phyloP scores from a whole-genome alignment of 1,140 invertebrate genomes.

The Sitobion miscanthi region DNA sequence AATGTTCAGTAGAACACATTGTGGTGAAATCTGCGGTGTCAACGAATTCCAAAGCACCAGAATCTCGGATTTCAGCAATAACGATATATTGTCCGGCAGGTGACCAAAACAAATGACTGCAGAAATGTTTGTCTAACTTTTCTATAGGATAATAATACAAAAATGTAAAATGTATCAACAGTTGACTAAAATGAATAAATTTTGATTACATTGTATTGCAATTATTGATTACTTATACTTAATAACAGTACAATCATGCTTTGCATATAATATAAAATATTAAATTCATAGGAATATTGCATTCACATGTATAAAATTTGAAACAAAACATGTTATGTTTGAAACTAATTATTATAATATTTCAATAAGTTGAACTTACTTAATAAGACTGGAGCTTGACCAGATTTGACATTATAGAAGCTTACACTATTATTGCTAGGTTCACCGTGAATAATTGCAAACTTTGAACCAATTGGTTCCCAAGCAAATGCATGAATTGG shows the following conservation, averaged over 20 bases:
- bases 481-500: slow-evolving; percentile 95
- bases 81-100: slow-evolving; percentile 91
- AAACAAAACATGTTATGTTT: not conserved
- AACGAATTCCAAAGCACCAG: slow-evolving; percentile 91
- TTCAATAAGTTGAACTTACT: slow-evolving; percentile 66
- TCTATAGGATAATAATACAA: slow-evolving; percentile 64
- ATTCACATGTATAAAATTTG: not conserved
- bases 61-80: slow-evolving; percentile 84
- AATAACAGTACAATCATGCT: too few species aligned
- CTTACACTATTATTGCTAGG: slow-evolving; percentile 86
- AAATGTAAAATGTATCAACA: not conserved
- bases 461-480: slow-evolving; percentile 96
- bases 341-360: not conserved
- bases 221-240: too few species aligned
- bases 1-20: slow-evolving; percentile 93
- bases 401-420: slow-evolving; percentile 90
- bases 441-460: slow-evolving; percentile 95
- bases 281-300: too few species aligned
- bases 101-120: slow-evolving; percentile 96
- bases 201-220: too few species aligned
- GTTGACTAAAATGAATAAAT: too few species aligned
- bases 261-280: too few species aligned
- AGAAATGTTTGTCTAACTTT: slow-evolving; percentile 88
- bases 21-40: slow-evolving; percentile 94
- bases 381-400: slow-evolving; percentile 83